phyloP scores from a whole-genome alignment of 2,888 invertebrate species.

The Conchocele bisecta region DNA sequence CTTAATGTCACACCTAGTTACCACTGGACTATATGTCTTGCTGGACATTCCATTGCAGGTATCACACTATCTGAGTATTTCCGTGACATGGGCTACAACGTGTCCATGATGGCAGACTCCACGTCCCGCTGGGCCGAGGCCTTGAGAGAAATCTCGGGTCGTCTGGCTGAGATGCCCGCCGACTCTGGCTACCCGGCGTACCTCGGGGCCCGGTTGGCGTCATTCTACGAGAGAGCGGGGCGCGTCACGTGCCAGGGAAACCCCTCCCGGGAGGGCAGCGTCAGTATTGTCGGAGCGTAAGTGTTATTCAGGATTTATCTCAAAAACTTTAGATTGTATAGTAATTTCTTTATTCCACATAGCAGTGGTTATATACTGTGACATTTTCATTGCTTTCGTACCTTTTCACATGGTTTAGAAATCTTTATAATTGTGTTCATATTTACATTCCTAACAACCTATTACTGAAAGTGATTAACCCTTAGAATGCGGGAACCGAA shows the following conservation, averaged over 20 bases:
- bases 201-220: constrained; percentile 97
- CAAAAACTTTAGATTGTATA: too few species aligned
- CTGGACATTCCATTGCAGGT: constrained; percentile 84
- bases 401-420: too few species aligned
- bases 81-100: constrained; percentile 98
- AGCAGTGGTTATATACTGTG: too few species aligned
- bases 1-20: too few species aligned
- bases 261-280: constrained; percentile 98
- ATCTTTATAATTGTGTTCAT: too few species aligned
- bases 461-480: too few species aligned
- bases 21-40: too few species aligned
- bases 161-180: constrained; percentile 99
- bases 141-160: constrained; percentile 99
- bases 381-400: too few species aligned
- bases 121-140: constrained; percentile 99
- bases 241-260: constrained; percentile 98
- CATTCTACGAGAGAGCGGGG: constrained; percentile 99
- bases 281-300: constrained; percentile 98
- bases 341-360: too few species aligned
- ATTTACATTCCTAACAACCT: too few species aligned
- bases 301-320: too few species aligned
- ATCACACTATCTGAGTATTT: constrained; percentile 99
- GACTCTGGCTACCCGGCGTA: constrained; percentile 98
- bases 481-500: too few species aligned
- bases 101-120: constrained; percentile 99